Evolutionary conservation across 1,140 invertebrate genomes (phyloP).

Genomic region (Panulirus ornatus): DNA sequence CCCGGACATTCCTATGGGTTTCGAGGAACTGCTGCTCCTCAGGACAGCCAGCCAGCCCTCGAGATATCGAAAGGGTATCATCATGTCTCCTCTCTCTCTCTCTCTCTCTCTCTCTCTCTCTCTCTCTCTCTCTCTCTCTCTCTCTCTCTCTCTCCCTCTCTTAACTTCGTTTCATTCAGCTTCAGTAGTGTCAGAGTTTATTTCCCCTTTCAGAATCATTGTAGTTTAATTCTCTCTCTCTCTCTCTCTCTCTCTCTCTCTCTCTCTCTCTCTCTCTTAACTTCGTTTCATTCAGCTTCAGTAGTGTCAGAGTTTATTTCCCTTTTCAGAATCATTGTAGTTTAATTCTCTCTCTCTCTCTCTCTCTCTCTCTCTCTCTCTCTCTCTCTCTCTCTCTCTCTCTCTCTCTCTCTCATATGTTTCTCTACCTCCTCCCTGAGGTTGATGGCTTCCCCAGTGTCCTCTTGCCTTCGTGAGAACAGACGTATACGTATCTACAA

Average conservation of each 20-base stretch:
- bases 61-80: too few relatives aligned
- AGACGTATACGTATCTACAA: too few relatives aligned
- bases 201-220: not conserved
- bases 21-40: too few relatives aligned
- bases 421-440: not conserved
- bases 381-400: not conserved
- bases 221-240: not conserved
- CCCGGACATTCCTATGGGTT: too few relatives aligned
- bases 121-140: not conserved
- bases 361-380: not conserved
- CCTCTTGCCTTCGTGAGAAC: too few relatives aligned
- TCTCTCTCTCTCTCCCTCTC: not conserved
- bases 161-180: not conserved
- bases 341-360: not conserved
- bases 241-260: not conserved
- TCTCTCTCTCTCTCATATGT: not conserved
- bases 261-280: not conserved
- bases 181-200: not conserved
- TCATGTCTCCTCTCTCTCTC: not conserved
- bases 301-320: not conserved
- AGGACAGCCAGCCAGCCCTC: too few relatives aligned
- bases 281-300: too few relatives aligned
- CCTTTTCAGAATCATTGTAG: not conserved
- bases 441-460: too few relatives aligned
- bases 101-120: conserved; percentile 5